phyloP scores from a whole-genome alignment of 2,113 vertebrate genomes.

The Silurus meridionalis region DNA sequence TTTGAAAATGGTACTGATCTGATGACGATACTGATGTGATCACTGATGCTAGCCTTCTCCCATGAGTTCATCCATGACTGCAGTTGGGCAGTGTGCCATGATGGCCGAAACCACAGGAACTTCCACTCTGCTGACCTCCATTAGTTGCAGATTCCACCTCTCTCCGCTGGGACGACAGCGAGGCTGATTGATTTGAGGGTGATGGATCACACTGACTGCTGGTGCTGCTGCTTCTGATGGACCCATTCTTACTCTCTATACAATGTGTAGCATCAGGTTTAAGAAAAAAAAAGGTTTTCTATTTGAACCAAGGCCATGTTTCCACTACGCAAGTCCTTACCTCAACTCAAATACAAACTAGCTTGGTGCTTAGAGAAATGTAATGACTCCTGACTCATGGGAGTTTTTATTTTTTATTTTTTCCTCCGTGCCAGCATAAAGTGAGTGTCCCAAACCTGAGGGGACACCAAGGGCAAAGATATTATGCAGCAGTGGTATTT shows the following conservation, averaged over 20 bases:
- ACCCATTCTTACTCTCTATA: neutral
- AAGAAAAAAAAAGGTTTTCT: neutral
- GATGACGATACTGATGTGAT: neutral
- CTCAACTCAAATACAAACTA: slow-evolving; percentile 18
- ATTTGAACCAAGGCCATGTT: neutral
- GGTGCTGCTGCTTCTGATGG: neutral
- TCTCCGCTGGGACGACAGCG: neutral
- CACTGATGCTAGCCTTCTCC: neutral
- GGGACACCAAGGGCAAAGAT: slow-evolving; percentile 13
- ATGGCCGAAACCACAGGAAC: slow-evolving; percentile 22
- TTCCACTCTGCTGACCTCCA: slow-evolving; percentile 44
- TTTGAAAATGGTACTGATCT: neutral
- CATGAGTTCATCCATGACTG: neutral
- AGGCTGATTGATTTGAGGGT: slow-evolving; percentile 46
- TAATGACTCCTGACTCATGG: slow-evolving; percentile 18
- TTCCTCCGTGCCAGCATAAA: neutral
- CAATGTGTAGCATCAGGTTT: neutral
- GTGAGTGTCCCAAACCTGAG: slow-evolving; percentile 28
- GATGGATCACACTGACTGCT: slow-evolving; percentile 29
- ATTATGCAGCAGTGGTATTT: slow-evolving; percentile 38
- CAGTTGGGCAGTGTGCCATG: neutral
- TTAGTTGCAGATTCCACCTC: slow-evolving; percentile 35
- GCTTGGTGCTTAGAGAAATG: slow-evolving; percentile 6
- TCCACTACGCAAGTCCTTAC: neutral
- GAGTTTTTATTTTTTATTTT: neutral